Evolutionary conservation across 2,113 vertebrate genomes (phyloP), one percentile per base, ranked within the genome.

Genomic region (Falco punctatus): DNA sequence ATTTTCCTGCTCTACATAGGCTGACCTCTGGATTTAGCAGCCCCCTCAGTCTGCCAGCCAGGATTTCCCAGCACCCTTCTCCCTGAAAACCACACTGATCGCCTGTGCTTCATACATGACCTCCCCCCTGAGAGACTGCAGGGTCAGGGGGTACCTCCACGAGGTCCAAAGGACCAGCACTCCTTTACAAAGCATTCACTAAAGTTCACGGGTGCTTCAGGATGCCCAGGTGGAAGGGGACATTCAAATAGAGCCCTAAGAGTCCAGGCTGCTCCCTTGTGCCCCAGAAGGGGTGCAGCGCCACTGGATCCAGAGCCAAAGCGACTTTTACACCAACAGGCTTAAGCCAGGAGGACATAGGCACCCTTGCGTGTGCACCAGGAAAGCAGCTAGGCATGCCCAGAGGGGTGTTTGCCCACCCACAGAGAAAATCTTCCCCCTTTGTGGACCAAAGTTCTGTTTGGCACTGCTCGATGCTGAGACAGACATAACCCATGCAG

Each of bases 331-430:
- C n/a, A 21, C 4, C 1, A 0, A 18, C 14, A 62, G 16, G 21
- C n/a, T 30, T 38, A 49, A 69, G 28, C 48, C 62, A 0, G 2
- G 54, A 61, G 40, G 15, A 61, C 44, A 51, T 13, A 5, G 4
- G 15, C 27, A 19, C 27, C 1, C 0, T 57, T 42, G 33, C 1
- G 2, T 20, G 5, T 11, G 24, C 10, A 11, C 27, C 51, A 38
- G 74, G 12, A 54, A 57, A 42, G 46, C 19, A 59, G 16, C 17
- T 5, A 15, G 52, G 4, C 30, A 5, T 40, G 54, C 23, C 30
- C 74, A 48, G 67, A 52, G 28, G 13, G 28, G 9, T 30, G 30
- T 40, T 48, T 48, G 5, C 13, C 24, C 70, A 32, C 9, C 11
- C 38, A 33, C 14, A n/a, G 14, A 23, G 15, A 28, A 85, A 81